Percentiles rank a stretch among this genome's conserved stretches.
Conservation (phyloP, 2,888 invertebrate genomes). For the Teleogryllus oceanicus region DNA sequence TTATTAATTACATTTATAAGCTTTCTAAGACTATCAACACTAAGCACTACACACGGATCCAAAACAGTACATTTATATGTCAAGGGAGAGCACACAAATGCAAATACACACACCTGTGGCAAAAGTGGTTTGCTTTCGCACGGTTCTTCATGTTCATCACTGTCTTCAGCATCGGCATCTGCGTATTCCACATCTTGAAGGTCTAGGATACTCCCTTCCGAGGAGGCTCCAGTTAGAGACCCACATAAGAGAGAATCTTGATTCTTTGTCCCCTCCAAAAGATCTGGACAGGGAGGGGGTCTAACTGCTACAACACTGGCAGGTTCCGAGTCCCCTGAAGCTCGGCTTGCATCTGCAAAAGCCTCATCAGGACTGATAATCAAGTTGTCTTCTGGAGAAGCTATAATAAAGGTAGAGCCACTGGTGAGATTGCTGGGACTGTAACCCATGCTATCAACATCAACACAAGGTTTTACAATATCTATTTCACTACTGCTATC, state of each 20-base stretch:
- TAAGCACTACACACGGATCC: too few relatives aligned
- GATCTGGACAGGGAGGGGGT: background rate
- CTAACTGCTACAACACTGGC: background rate
- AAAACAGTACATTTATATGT: too few relatives aligned
- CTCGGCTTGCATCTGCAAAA: background rate
- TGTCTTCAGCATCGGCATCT: conserved; percentile 55
- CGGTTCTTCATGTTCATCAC: conserved; percentile 40
- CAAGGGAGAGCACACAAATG: conserved; percentile 25
- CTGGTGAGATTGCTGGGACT: background rate
- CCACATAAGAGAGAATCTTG: background rate
- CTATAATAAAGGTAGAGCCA: background rate
- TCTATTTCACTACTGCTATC: background rate
- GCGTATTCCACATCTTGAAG: conserved; percentile 57
- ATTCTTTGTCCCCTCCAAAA: background rate
- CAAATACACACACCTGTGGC: conserved; percentile 22
- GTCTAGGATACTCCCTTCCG: conserved; percentile 46
- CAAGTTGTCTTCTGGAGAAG: background rate
- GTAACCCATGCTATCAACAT: background rate
- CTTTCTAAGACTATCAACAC: too few relatives aligned
- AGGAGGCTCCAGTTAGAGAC: conserved; percentile 44
- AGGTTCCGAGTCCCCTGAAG: background rate
- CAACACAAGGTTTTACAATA: background rate
- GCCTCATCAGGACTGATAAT: conserved; percentile 21
- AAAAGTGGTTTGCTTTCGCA: conserved; percentile 22
- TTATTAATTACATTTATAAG: too few relatives aligned